These are phyloP conservation scores for Lottia scabra DNA, from an alignment of 2,888 invertebrate species.

Conservation along the genomic window DNA sequence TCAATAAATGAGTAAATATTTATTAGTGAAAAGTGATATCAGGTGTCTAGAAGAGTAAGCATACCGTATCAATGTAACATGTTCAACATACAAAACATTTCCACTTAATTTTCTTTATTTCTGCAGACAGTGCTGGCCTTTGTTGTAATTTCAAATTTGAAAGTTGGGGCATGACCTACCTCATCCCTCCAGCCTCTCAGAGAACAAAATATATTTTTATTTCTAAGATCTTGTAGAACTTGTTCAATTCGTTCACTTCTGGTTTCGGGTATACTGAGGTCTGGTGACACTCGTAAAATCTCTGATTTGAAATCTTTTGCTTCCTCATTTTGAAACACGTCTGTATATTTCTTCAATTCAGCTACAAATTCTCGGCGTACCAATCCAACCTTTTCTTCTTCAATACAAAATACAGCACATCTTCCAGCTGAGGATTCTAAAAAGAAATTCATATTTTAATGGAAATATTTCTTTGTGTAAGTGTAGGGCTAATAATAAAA, in stretches of 20 bases:
- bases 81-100: too few species aligned
- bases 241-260: slow-evolving; percentile 82
- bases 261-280: background rate
- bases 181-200: slow-evolving; percentile 89
- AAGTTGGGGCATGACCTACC: slow-evolving; percentile 71
- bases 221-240: slow-evolving; percentile 82
- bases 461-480: too few species aligned
- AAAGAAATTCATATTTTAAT: too few species aligned
- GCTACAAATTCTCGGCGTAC: slow-evolving; percentile 87
- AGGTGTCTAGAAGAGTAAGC: too few species aligned
- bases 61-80: too few species aligned
- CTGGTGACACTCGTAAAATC: background rate
- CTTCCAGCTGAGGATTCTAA: slow-evolving; percentile 82
- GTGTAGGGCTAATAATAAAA: too few species aligned
- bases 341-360: slow-evolving; percentile 81
- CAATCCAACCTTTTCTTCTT: slow-evolving; percentile 89
- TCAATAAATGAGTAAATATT: too few species aligned
- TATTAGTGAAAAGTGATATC: too few species aligned
- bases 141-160: background rate
- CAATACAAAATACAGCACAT: slow-evolving; percentile 88
- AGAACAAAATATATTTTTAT: slow-evolving; percentile 78
- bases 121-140: too few species aligned
- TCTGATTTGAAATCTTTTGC: background rate
- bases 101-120: too few species aligned
- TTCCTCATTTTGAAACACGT: slow-evolving; percentile 72